A percentile compares a stretch with the other conserved stretches of the same genome.
Evolutionary conservation across 2,113 vertebrate genomes (phyloP).

Genomic region (Brachypteracias leptosomus): DNA sequence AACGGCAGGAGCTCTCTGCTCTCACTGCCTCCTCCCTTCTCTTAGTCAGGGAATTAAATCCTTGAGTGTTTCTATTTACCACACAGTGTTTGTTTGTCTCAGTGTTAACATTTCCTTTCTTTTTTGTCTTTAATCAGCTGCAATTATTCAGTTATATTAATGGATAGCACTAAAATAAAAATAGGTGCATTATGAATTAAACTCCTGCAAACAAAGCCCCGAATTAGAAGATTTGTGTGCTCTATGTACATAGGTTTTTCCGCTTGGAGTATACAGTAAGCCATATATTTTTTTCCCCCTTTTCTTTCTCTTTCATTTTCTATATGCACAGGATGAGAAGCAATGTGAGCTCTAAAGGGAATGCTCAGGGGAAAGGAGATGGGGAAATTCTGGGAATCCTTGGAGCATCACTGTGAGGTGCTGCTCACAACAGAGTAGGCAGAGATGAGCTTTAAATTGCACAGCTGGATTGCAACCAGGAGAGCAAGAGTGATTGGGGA

Average conservation of each 20-base stretch:
- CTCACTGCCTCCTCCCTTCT: constrained; percentile 8
- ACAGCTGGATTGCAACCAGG: neutral
- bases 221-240: constrained; percentile 56
- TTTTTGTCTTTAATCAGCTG: constrained; percentile 64
- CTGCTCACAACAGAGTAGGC: neutral
- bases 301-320: neutral
- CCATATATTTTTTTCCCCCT: neutral
- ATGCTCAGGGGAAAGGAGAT: neutral
- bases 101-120: constrained; percentile 64
- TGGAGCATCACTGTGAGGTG: neutral
- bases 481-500: rapidly evolving
- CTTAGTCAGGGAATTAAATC: constrained; percentile 65
- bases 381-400: neutral
- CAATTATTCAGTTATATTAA: constrained; percentile 71
- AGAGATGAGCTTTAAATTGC: neutral
- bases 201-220: constrained; percentile 44
- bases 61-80: constrained; percentile 67
- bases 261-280: neutral
- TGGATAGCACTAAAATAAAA: constrained; percentile 66
- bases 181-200: constrained; percentile 62
- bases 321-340: neutral
- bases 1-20: constrained; percentile 26
- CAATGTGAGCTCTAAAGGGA: neutral
- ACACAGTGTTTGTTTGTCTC: constrained; percentile 66
- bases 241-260: neutral